Percentiles rank a stretch among this genome's conserved stretches.
phyloP scores from a whole-genome alignment of 1,140 invertebrate species.

The Oncopeltus fasciatus region DNA sequence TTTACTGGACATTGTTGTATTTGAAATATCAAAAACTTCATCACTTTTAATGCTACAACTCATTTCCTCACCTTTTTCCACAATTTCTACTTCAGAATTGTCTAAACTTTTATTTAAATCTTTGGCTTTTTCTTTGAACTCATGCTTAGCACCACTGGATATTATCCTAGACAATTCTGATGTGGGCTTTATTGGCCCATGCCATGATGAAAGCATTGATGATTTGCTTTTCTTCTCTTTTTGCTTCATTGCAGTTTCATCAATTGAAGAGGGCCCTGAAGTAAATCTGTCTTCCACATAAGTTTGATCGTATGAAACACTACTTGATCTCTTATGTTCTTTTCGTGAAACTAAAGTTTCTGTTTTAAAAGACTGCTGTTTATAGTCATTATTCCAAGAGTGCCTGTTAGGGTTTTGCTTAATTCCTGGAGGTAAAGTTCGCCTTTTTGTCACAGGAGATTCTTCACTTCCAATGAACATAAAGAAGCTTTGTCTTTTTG shows the following conservation, averaged over 20 bases:
- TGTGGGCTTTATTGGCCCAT: slow-evolving; percentile 22
- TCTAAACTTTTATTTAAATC: slow-evolving; percentile 13
- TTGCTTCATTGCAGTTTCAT: slow-evolving; percentile 8
- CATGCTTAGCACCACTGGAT: slow-evolving; percentile 12
- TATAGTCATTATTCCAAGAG: slow-evolving; percentile 36
- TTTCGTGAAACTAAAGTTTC: slow-evolving; percentile 21
- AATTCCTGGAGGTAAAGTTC: slow-evolving; percentile 35
- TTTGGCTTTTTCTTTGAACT: slow-evolving; percentile 14
- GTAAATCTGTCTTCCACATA: slow-evolving; percentile 13
- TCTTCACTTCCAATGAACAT: slow-evolving; percentile 45
- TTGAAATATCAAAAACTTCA: slow-evolving; percentile 18
- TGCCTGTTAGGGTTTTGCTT: slow-evolving; percentile 38
- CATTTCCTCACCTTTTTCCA: slow-evolving; percentile 15
- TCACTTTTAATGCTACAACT: slow-evolving; percentile 20
- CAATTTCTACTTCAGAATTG: slow-evolving; percentile 6
- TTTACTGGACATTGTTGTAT: slow-evolving; percentile 20
- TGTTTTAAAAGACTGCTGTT: slow-evolving; percentile 21
- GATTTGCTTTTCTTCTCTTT: neutral
- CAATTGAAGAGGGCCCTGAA: slow-evolving; percentile 21
- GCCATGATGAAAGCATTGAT: slow-evolving; percentile 21
- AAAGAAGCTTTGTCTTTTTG: slow-evolving; percentile 32
- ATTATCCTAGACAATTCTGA: slow-evolving; percentile 20
- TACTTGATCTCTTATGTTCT: slow-evolving; percentile 43
- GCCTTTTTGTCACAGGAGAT: slow-evolving; percentile 33
- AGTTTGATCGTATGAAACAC: slow-evolving; percentile 35